Base-by-base conservation (phyloP, 2,113 vertebrate genomes). In the Motacilla alba region DNA sequence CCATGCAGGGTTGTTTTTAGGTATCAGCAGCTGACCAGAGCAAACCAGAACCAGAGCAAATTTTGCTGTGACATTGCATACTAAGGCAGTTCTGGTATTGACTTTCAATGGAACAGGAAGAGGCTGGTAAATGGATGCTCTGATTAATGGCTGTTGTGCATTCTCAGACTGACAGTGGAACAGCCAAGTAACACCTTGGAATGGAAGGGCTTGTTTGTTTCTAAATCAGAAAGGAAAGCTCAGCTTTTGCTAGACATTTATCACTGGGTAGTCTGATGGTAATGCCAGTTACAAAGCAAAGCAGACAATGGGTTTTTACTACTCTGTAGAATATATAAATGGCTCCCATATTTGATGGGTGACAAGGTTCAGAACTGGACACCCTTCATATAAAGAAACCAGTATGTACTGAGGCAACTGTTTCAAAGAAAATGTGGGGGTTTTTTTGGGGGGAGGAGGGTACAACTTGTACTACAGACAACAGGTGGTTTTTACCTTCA, bases 391-490 rank as follows among this genome's bases (percentile, higher is more conserved):
- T 20, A 83, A 73, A 63, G 41, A 90, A 82, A 59, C 1, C 6
- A 18, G 2, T 50, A 21, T 8, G 5, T 50, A 49, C 4, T n/a
- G 69, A 83, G 47, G 24, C 28, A 81, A 79, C 19, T 17, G 8
- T n/a, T 81, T 68, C 17, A 75, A 89, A 30, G 39, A 87, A 94
- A 70, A 78, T 37, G 4, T 26, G 13, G 8, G 3, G 1, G 0
- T 35, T 74, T 63, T 55, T 55, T 2, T 7, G 7, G 5, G 2
- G 35, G 1, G 4, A 3, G 7, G 4, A 7, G 37, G 5, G 37
- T 53, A 33, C 2, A 15, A 37, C 15, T 67, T 20, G 4, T 47
- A 41, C 19, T 70, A 35, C 11, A 81, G 56, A 26, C 10, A 47
- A 72, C 23, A 55, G 23, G 26, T 89, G 44, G 13, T 55, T 64